Conservation (phyloP, 37 sponge, comb jelly and placozoan genomes). For the Eunapius fragilis region DNA sequence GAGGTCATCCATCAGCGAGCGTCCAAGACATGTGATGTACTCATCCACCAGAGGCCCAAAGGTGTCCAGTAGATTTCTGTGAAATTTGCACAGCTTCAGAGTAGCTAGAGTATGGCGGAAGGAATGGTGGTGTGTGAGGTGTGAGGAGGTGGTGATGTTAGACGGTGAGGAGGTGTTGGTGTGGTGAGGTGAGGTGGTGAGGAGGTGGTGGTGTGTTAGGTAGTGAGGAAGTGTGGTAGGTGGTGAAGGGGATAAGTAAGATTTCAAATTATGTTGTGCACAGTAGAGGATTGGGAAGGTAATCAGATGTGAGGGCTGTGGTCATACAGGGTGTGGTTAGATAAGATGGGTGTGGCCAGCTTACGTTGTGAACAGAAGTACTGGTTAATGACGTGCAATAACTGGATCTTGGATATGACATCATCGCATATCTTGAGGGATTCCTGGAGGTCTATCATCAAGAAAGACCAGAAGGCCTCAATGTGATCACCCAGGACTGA, state of each 20-base stretch:
- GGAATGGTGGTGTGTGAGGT: neutral
- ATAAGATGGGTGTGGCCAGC: neutral
- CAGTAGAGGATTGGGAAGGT: too few relatives aligned
- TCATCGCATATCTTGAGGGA: constrained; percentile 5
- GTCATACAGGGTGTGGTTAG: neutral
- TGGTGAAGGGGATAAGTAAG: too few relatives aligned
- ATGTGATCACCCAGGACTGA: constrained; percentile 16
- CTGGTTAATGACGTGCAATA: constrained; percentile 50
- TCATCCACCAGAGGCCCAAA: constrained; percentile 34
- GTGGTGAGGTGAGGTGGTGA: neutral
- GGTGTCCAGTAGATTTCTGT: constrained; percentile 14
- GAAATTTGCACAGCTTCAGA: constrained; percentile 40
- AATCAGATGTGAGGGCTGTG: too few relatives aligned
- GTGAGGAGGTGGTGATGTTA: constrained; percentile 1
- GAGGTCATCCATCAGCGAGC: constrained; percentile 23
- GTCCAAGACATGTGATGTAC: constrained; percentile 18
- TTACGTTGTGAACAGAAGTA: constrained; percentile 58
- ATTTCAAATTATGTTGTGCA: too few relatives aligned
- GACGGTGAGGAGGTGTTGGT: neutral
- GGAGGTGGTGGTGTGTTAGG: neutral
- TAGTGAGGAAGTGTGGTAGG: neutral
- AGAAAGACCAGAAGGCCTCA: constrained; percentile 64
- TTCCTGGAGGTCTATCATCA: constrained; percentile 41
- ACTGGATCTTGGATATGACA: constrained; percentile 37
- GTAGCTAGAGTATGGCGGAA: constrained; percentile 10